Conservation (phyloP, 2,113 vertebrate genomes). For the Piprites chloris region DNA sequence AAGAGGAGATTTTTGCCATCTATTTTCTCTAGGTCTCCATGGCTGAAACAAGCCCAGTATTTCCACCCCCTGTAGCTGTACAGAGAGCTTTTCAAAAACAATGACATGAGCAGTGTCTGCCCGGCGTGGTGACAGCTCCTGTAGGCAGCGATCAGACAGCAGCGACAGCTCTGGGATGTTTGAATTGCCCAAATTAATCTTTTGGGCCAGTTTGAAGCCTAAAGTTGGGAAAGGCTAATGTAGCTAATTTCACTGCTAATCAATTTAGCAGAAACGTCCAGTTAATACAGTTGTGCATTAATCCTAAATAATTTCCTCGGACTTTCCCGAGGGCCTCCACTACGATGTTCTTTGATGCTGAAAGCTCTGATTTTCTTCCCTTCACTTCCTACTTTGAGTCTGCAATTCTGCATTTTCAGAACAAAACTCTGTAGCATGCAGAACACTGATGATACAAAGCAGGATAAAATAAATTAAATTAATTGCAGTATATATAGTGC, state of each 20-base stretch:
- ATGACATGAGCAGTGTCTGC: neutral
- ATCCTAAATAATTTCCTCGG: neutral
- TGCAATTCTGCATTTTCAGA: neutral
- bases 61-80: neutral
- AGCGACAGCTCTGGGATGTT: neutral
- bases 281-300: neutral
- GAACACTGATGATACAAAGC: neutral
- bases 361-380: neutral
- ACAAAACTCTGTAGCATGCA: neutral
- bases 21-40: neutral
- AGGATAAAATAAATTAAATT: neutral
- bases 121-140: neutral
- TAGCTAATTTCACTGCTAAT: slow-evolving; percentile 12
- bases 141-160: neutral
- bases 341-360: neutral
- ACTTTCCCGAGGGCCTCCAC: neutral
- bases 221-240: neutral
- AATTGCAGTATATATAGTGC: neutral
- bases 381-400: neutral
- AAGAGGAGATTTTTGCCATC: neutral
- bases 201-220: neutral
- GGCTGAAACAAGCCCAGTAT: neutral
- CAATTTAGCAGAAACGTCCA: neutral
- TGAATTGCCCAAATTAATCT: neutral
- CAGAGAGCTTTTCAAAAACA: neutral